Evolutionary conservation across 2,797 vertebrate genomes (phyloP).

Genomic region (Leptodactylus fallax): DNA sequence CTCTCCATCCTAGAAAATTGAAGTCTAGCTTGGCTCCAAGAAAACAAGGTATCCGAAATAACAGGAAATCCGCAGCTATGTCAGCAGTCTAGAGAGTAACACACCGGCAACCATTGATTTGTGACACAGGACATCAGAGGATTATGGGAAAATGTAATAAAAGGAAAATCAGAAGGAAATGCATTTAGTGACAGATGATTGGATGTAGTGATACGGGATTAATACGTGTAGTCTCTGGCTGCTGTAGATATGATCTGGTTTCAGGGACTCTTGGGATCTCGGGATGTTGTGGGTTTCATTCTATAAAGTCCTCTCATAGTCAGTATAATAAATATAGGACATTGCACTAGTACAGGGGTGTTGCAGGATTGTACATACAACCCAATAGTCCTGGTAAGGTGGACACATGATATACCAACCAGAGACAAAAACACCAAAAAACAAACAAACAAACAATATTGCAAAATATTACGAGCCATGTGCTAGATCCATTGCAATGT

Average conservation of each 20-base stretch:
- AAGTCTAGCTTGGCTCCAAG: not conserved
- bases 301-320: too few relatives aligned
- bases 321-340: too few relatives aligned
- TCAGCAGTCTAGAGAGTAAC: not conserved
- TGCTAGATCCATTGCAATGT: too few relatives aligned
- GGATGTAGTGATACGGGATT: not conserved
- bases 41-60: not conserved
- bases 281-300: not conserved
- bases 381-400: too few relatives aligned
- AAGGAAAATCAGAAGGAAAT: not conserved
- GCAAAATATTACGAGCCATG: too few relatives aligned
- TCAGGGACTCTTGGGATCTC: not conserved
- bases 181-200: not conserved
- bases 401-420: too few relatives aligned
- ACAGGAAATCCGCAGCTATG: not conserved
- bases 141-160: slow-evolving; percentile 31
- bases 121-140: not conserved
- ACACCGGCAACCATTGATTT: not conserved
- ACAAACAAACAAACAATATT: too few relatives aligned
- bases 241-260: not conserved
- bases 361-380: too few relatives aligned
- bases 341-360: too few relatives aligned
- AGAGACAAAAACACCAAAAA: too few relatives aligned
- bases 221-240: not conserved
- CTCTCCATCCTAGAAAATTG: too few relatives aligned